Base-by-base conservation (phyloP, 2,888 invertebrate species). In the Dysmachus trigonus region DNA sequence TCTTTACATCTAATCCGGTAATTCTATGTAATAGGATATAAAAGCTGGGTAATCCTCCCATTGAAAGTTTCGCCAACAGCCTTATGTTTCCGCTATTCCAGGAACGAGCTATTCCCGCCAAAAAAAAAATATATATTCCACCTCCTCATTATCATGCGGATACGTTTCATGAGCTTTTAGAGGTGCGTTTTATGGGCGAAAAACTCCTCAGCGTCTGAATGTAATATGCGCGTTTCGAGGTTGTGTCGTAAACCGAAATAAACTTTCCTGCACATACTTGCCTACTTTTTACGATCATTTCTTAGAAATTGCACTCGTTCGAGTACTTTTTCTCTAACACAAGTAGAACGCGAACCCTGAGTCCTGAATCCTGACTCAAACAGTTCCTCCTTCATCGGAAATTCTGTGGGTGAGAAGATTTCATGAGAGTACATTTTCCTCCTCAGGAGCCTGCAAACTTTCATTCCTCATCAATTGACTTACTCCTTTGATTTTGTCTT, bases 401-500 rank as follows among this genome's bases (percentile, higher is more conserved):
- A 62, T 82, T 82, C 82, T 82, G 22, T 6, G 82, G 82, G 27
- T 73, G n/a, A 1, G 73, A n/a, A 31, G 33, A 27, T 73, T 27
- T 73, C 33, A n/a, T 8, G 2, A 31, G 15, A 73, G 35, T 31
- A 51, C 30, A 53, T 51, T n/a, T 27, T 33, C 30, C 13, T 53
- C 13, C 18, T 22, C 1, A 71, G 35, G 22, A 71, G 47, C 62
- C 35, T 38, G 82, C 30, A 82, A 62, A 71, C 82, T 71, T 79
- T 82, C 71, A 82, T 82, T 62, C 71, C 71, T 77, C 53, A 71
- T 62, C 82, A 82, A 82, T 82, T 71, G 82, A 35, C 82, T 71
- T 82, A 53, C 53, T 31, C 31, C 62, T 82, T 71, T 53, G 53
- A 62, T 22, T 62, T 79, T 51, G 79, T 47, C 31, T 51, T 41